A percentile compares a stretch with the other conserved stretches of the same genome.
phyloP scores from a whole-genome alignment of 2,888 invertebrate species.

The Drosophila percnosoma region DNA sequence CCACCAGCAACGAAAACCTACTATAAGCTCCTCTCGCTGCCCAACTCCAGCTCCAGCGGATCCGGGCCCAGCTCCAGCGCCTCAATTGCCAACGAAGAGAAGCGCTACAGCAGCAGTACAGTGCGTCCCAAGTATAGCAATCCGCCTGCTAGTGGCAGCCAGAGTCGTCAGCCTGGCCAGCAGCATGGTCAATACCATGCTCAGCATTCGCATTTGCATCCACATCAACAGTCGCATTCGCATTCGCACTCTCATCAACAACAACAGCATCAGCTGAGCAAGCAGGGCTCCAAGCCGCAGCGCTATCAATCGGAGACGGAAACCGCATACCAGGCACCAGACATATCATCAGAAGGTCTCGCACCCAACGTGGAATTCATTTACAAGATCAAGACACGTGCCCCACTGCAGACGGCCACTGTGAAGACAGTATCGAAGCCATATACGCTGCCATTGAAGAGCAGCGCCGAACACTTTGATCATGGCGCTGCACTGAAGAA shows the following conservation, averaged over 20 bases:
- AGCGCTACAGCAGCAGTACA: constrained; percentile 76
- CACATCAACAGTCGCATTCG: constrained; percentile 4
- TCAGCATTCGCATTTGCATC: constrained; percentile 35
- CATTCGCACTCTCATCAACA: neutral
- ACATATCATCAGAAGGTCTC: constrained; percentile 67
- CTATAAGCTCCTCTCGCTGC: constrained; percentile 72
- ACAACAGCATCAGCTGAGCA: constrained; percentile 31
- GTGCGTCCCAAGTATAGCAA: constrained; percentile 79
- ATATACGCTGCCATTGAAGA: constrained; percentile 74
- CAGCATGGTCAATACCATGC: constrained; percentile 35
- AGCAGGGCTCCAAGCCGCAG: constrained; percentile 35
- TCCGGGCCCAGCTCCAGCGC: constrained; percentile 11
- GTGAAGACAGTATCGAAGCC: constrained; percentile 83
- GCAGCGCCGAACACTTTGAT: constrained; percentile 79
- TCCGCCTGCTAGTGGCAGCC: constrained; percentile 25
- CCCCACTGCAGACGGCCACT: constrained; percentile 82
- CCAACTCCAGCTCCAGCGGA: constrained; percentile 32
- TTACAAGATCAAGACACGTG: constrained; percentile 83
- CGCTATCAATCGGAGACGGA: constrained; percentile 77
- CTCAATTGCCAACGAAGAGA: constrained; percentile 59
- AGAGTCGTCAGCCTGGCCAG: constrained; percentile 33
- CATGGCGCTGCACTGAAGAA: constrained; percentile 83
- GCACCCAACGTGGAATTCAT: constrained; percentile 84
- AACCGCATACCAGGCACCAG: constrained; percentile 73
- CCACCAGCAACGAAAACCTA: constrained; percentile 76